A percentile compares a stretch with the other conserved stretches of the same genome.
phyloP scores from a whole-genome alignment of 2,888 invertebrate genomes.

The Calameuta pallipes region DNA sequence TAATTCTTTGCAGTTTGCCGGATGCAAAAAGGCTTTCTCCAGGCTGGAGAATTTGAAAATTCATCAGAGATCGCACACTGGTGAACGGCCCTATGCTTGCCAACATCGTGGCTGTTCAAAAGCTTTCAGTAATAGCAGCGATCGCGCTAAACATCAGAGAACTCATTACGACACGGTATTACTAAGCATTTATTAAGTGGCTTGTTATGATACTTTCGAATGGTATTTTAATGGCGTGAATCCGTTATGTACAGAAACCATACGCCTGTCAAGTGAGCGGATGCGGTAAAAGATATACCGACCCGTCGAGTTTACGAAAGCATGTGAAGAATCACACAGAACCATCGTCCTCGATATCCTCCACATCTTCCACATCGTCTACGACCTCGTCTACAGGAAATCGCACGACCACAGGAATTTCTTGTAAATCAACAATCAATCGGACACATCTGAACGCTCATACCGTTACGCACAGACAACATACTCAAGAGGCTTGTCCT shows the following conservation, averaged over 20 bases:
- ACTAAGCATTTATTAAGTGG: neutral
- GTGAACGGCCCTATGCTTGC: conserved; percentile 95
- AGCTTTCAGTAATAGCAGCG: conserved; percentile 98
- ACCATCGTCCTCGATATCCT: conserved; percentile 13
- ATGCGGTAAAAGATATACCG: conserved; percentile 92
- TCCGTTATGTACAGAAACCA: conserved; percentile 77
- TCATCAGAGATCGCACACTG: conserved; percentile 94
- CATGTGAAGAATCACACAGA: conserved; percentile 86
- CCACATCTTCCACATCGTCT: conserved; percentile 11
- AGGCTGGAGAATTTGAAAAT: conserved; percentile 98
- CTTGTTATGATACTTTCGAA: neutral
- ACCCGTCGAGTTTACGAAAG: conserved; percentile 92
- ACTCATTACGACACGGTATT: conserved; percentile 97
- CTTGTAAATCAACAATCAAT: neutral
- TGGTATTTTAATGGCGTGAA: neutral
- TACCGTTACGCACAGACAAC: conserved; percentile 2
- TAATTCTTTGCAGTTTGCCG: conserved; percentile 79
- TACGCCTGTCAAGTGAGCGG: conserved; percentile 90
- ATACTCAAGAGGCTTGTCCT: conserved; percentile 18
- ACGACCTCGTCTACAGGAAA: conserved; percentile 21
- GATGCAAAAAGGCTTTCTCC: conserved; percentile 96
- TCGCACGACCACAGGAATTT: neutral
- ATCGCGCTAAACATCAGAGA: conserved; percentile 97
- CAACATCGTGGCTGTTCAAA: conserved; percentile 93
- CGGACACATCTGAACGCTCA: neutral